Percentiles rank a stretch among this genome's conserved stretches.
Evolutionary conservation across 2,888 invertebrate species (phyloP).

Genomic region (Coleophora flavipennella): DNA sequence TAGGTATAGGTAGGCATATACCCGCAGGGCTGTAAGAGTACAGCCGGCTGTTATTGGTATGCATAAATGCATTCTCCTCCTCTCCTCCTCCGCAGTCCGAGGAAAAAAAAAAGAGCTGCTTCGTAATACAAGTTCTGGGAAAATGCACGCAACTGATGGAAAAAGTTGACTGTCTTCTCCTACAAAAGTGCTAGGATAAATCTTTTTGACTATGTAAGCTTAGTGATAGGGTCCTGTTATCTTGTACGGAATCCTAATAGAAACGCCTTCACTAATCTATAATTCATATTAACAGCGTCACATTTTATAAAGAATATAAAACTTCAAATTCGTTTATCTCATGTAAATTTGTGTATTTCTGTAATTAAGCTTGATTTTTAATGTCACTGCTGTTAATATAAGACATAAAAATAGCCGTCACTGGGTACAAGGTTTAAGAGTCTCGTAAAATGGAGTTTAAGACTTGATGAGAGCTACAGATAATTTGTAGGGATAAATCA

Average conservation of each 20-base stretch:
- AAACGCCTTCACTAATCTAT: too few species aligned
- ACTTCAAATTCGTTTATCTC: conserved; percentile 2
- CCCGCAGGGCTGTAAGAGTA: too few species aligned
- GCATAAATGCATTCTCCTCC: too few species aligned
- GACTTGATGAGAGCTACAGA: conserved; percentile 5
- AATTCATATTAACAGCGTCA: too few species aligned
- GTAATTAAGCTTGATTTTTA: conserved; percentile 18
- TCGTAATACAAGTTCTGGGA: conserved; percentile 29
- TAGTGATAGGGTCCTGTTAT: too few species aligned
- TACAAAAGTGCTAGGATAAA: conserved; percentile 35
- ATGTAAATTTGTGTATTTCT: too few species aligned
- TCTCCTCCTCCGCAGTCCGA: too few species aligned
- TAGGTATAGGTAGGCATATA: too few species aligned
- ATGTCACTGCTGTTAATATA: conserved; percentile 5
- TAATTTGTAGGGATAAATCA: conserved; percentile 1
- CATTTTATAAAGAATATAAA: conserved; percentile 1
- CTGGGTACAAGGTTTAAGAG: neutral
- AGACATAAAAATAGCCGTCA: conserved; percentile 1
- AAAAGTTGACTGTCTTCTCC: conserved; percentile 36
- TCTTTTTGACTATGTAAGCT: conserved; percentile 20
- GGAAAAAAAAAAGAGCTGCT: too few species aligned
- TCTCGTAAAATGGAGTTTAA: conserved; percentile 4
- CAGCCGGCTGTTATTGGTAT: too few species aligned
- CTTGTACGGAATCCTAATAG: too few species aligned
- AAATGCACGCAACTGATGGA: conserved; percentile 23